Evolutionary conservation across 1,140 invertebrate genomes (phyloP), one percentile per base, ranked within the genome.

Genomic region (Leptopilina boulardi): DNA sequence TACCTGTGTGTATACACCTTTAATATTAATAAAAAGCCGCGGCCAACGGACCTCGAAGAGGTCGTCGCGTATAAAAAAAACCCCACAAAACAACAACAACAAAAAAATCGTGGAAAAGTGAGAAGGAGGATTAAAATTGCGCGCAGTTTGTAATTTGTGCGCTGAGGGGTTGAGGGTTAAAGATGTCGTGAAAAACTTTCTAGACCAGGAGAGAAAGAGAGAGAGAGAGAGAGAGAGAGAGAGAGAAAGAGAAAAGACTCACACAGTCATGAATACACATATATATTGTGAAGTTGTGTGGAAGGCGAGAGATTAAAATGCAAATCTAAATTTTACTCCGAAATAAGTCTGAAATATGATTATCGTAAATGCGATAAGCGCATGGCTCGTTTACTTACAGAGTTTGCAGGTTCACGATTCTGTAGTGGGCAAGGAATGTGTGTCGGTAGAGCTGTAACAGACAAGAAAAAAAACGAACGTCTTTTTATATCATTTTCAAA

Each of bases 391-490:
- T 87, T 90, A 91, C 91, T 92, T 87, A 93, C 92, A 86, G 82
- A 70, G 90, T 93, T 80, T 88, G 83, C 77, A 93, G 80, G 79
- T 93, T 91, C 75, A 93, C 89, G 80, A 93, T 91, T 76, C 88
- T 91, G 87, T 93, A 93, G 75, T 91, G 89, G 77, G 93, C 93
- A 80, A 91, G 86, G 81, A 91, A 93, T 41, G 92, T 93, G 83
- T 93, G 92, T 74, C 93, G 90, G 81, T 92, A 93, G 76, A 93
- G 85, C 93, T 94, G 89, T 42, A 92, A 92, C 84, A 89, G 47
- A 87, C 87, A 85, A 81, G 77, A 83, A 18, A 71, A 71, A n/a
- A 0, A 3, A 10, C 6, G 18, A 3, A 18, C 4, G 19, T 18
- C 10, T 59, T 23, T 23, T 13, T 19, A 3, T 23, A 8, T 23